These are phyloP conservation scores for Campopleginae sp. DNA, from an alignment of 2,888 invertebrate species.

Conservation along the genomic window DNA sequence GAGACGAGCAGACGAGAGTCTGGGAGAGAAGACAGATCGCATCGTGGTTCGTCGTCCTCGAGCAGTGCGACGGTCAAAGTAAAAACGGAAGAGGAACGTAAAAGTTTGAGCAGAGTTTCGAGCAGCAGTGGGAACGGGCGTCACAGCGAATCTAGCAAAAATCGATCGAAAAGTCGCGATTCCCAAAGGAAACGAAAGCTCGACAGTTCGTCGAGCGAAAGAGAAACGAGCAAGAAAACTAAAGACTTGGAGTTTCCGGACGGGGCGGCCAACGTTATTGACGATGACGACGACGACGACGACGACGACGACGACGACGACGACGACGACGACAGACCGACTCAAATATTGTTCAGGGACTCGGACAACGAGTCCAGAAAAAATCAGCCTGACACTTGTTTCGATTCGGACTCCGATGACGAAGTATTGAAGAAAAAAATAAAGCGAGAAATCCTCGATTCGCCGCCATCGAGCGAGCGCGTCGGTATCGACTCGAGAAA, in stretches of 20 bases:
- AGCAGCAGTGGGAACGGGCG: conserved; percentile 60
- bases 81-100: conserved; percentile 70
- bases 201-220: conserved; percentile 66
- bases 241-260: conserved; percentile 69
- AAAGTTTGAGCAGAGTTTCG: conserved; percentile 67
- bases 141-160: conserved; percentile 51
- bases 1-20: conserved; percentile 54
- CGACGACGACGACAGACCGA: conserved; percentile 61
- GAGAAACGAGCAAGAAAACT: conserved; percentile 71
- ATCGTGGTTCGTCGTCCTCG: conserved; percentile 59
- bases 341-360: conserved; percentile 58
- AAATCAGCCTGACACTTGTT: conserved; percentile 58
- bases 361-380: conserved; percentile 57
- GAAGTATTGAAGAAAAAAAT: conserved; percentile 42
- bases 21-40: conserved; percentile 69
- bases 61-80: conserved; percentile 43
- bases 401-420: conserved; percentile 64
- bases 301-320: conserved; percentile 48
- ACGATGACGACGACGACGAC: conserved; percentile 39
- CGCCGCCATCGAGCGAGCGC: conserved; percentile 49
- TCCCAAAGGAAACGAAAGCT: conserved; percentile 72
- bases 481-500: conserved; percentile 44
- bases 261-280: neutral
- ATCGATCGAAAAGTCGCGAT: conserved; percentile 64
- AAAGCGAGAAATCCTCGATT: conserved; percentile 58